A percentile compares a stretch with the other conserved stretches of the same genome.
Evolutionary conservation across 64 coral and sea anemone species (phyloP).

Genomic region (Montipora cactus): DNA sequence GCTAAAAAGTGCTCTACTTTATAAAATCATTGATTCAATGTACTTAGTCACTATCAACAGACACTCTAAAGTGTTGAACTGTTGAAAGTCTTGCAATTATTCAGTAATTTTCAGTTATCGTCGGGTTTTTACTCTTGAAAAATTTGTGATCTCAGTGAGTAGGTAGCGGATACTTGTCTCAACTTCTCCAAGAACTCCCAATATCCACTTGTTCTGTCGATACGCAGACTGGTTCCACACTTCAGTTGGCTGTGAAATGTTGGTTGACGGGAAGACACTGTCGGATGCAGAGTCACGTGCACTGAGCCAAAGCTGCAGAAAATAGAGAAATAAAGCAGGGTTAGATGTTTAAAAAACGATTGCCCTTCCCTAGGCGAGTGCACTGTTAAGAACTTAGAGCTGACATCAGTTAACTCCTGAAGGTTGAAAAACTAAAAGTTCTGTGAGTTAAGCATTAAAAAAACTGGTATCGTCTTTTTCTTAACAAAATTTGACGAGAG

Average conservation of each 20-base stretch:
- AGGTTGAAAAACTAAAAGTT: too few species aligned
- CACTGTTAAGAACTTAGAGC: too few species aligned
- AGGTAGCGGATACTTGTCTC: background rate
- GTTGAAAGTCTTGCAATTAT: background rate
- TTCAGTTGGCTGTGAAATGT: background rate
- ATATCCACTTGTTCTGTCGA: background rate
- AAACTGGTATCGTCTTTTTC: too few species aligned
- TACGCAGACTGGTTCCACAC: slow-evolving; percentile 4
- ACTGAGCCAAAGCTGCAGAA: background rate
- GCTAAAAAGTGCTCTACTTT: background rate
- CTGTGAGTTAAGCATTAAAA: too few species aligned
- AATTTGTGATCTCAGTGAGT: background rate
- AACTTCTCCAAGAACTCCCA: slow-evolving; percentile 16
- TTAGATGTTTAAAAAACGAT: too few species aligned
- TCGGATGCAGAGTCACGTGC: background rate
- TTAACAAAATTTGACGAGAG: too few species aligned
- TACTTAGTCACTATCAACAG: background rate
- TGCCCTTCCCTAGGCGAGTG: too few species aligned
- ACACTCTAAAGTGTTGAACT: background rate
- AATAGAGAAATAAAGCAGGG: background rate
- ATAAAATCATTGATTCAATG: slow-evolving; percentile 50
- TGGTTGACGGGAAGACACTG: background rate
- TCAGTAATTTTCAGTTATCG: background rate
- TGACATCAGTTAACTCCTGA: too few species aligned
- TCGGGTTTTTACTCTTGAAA: background rate